These are phyloP conservation scores for Equus quagga DNA, from an alignment of 2,113 vertebrate species.

Conservation along the genomic window DNA sequence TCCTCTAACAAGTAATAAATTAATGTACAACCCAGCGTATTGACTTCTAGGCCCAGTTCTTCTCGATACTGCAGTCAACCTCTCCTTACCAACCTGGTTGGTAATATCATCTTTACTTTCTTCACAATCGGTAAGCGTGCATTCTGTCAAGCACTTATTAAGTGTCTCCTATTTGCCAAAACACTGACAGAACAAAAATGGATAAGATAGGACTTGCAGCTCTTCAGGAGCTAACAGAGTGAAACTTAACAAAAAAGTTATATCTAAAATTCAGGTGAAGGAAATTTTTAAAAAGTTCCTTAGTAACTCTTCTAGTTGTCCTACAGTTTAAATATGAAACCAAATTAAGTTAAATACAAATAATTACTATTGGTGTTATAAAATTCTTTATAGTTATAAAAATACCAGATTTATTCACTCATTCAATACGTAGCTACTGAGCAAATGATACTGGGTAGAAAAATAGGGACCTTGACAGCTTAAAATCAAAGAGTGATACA, in stretches of 20 bases:
- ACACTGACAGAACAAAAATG: not conserved
- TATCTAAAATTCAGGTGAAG: slow-evolving; percentile 9
- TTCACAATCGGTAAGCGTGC: slow-evolving; percentile 70
- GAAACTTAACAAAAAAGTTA: not conserved
- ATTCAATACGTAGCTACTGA: not conserved
- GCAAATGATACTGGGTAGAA: not conserved
- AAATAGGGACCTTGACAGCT: not conserved
- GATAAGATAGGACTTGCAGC: not conserved
- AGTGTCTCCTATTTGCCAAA: not conserved
- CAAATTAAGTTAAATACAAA: not conserved
- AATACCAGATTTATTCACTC: not conserved
- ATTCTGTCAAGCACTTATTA: not conserved
- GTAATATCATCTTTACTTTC: slow-evolving; percentile 76
- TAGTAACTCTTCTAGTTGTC: not conserved
- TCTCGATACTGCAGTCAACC: slow-evolving; percentile 79
- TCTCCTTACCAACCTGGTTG: slow-evolving; percentile 80
- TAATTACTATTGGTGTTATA: not conserved
- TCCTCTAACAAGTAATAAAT: not conserved
- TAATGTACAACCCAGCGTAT: not conserved
- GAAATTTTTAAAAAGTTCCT: not conserved
- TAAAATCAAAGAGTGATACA: not conserved
- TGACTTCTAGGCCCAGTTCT: slow-evolving; percentile 75
- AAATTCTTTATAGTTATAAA: not conserved
- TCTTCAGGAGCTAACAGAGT: not conserved
- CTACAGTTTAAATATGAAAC: slow-evolving; percentile 28